phyloP scores from a whole-genome alignment of 2,113 vertebrate genomes.

The Panthera tigris region DNA sequence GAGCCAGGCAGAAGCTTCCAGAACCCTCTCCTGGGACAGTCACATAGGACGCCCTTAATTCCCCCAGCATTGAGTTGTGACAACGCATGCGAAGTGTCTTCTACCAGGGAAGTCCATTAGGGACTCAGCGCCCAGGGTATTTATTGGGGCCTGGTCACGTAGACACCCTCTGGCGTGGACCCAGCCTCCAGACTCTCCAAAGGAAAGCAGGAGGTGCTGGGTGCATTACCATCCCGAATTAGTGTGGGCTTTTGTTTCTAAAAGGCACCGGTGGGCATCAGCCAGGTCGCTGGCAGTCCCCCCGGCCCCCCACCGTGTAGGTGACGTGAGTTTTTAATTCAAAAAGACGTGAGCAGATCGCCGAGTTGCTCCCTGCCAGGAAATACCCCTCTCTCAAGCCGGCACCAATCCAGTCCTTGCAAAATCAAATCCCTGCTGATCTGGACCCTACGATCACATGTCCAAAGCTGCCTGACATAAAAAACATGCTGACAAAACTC shows the following conservation, averaged over 20 bases:
- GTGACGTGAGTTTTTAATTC: neutral
- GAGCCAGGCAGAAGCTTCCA: neutral
- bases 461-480: fast-evolving
- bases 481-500: too few relatives aligned
- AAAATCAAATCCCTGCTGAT: neutral
- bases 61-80: neutral
- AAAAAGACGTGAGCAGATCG: fast-evolving
- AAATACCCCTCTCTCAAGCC: neutral
- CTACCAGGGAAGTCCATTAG: neutral
- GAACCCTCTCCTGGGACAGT: neutral
- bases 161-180: neutral
- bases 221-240: neutral
- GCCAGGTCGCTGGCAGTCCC: neutral
- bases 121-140: neutral
- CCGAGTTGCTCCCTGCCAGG: neutral
- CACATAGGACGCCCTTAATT: neutral
- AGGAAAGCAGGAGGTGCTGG: neutral
- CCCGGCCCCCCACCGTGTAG: neutral
- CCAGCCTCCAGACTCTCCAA: too few relatives aligned
- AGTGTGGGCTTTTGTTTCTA: neutral
- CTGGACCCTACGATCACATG: neutral
- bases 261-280: neutral
- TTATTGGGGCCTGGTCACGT: neutral
- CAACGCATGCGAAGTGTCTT: neutral
- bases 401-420: fast-evolving